phyloP scores from a whole-genome alignment of 2,797 vertebrate genomes.

The Pithecia hirsuta region DNA sequence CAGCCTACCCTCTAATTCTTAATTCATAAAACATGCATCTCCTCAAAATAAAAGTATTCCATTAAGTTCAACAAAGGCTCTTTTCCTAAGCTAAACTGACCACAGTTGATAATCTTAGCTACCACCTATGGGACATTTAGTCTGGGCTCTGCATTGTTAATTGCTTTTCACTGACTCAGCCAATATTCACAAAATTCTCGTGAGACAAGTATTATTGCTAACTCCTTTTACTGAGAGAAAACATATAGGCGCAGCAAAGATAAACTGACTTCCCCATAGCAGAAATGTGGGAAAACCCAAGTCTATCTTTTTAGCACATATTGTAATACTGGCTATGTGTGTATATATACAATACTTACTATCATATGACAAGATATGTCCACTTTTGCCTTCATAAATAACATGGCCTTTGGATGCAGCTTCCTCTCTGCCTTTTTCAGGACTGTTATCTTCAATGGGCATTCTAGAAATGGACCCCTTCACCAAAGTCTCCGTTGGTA shows the following conservation, averaged over 20 bases:
- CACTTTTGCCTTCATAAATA: slow-evolving; percentile 98
- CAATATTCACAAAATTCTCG: slow-evolving; percentile 15
- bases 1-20: not conserved
- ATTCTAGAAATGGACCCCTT: slow-evolving; percentile 95
- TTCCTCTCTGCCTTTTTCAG: slow-evolving; percentile 94
- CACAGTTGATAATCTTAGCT: not conserved
- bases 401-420: slow-evolving; percentile 94
- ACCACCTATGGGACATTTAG: not conserved
- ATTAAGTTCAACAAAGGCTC: slow-evolving; percentile 11
- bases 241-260: not conserved
- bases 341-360: slow-evolving; percentile 82
- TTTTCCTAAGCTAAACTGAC: not conserved
- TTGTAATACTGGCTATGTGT: not conserved
- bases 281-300: not conserved
- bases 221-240: not conserved
- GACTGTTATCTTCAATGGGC: slow-evolving; percentile 92
- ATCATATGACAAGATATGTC: slow-evolving; percentile 96
- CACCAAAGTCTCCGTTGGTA: slow-evolving; percentile 92
- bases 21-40: not conserved
- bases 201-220: not conserved
- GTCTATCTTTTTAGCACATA: not conserved
- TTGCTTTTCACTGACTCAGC: not conserved
- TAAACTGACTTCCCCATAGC: not conserved
- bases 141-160: not conserved
- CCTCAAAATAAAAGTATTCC: slow-evolving; percentile 39